Evolutionary conservation across 1,140 invertebrate species (phyloP), one percentile per base, ranked within the genome.

Genomic region (Hermetia illucens): DNA sequence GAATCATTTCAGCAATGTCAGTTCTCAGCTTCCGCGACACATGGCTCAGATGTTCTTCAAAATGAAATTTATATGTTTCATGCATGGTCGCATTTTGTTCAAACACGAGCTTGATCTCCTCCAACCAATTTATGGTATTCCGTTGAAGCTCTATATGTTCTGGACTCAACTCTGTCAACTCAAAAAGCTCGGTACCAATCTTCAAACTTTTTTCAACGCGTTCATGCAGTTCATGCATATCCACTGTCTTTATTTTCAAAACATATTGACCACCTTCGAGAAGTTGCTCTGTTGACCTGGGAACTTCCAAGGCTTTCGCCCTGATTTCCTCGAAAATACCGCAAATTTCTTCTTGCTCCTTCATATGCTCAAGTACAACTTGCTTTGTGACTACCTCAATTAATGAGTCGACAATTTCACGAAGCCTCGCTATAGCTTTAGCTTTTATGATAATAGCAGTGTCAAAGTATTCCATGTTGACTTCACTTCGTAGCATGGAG

Each of bases 31-130:
- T 70, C 29, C 73, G 71, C 10, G 80, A 75, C 47, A 74, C 74
- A 31, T 67, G 64, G 38, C 76, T 65, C 24, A 91, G 50, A 41
- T 70, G 68, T 48, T 87, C 82, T 63, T 92, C 86, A 50, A 88
- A 78, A 37, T 79, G 72, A 36, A 71, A 78, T 64, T 87, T 89
- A 30, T 74, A 76, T 21, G 75, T 71, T 63, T 91, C 86, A 51
- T 79, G 78, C 42, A 80, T 71, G 21, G 70, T 67, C 29, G 74
- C 72, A 54, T 79, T 80, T 51, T 71, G 69, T 16, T 82, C 74
- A 44, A 84, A 72, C 29, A 83, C 72, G 3, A 75, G 72, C 48
- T 76, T 73, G 12, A 85, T 82, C 31, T 74, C 68, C 37, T 67
- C 64, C 6, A 82, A 50, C 82, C 81, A 87, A 45, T 74, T 75